A percentile compares a stretch with the other conserved stretches of the same genome.
phyloP scores from a whole-genome alignment of 2,888 invertebrate species.

The Baccha elongata region DNA sequence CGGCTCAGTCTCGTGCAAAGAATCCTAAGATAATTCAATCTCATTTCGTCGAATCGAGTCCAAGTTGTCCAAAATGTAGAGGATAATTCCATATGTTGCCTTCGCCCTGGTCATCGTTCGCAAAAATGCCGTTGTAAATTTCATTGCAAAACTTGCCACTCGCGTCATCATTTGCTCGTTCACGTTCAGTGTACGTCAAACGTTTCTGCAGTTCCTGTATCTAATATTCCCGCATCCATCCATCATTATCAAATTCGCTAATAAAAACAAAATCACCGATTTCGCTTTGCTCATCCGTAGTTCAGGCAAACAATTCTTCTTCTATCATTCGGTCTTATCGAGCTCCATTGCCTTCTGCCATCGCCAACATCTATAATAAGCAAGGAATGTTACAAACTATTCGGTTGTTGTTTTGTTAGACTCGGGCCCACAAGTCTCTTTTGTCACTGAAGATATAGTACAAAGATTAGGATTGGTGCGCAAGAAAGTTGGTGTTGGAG shows the following conservation, averaged over 20 bases:
- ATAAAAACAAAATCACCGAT: not conserved
- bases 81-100: slow-evolving; percentile 16
- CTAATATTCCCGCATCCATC: not conserved
- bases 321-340: too few species aligned
- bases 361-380: too few species aligned
- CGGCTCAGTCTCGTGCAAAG: too few species aligned
- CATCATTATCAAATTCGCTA: not conserved
- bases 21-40: too few species aligned
- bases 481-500: not conserved
- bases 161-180: slow-evolving; percentile 5
- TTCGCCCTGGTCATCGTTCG: not conserved
- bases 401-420: slow-evolving; percentile 3
- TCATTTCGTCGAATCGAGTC: too few species aligned
- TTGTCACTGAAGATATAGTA: slow-evolving; percentile 2
- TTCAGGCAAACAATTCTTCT: not conserved
- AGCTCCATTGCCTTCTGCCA: too few species aligned
- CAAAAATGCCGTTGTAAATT: slow-evolving; percentile 10
- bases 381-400: not conserved
- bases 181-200: not conserved
- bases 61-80: slow-evolving; percentile 2
- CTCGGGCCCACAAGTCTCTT: too few species aligned
- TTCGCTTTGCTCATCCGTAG: not conserved
- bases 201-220: not conserved
- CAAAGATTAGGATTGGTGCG: slow-evolving; percentile 13
- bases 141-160: not conserved